Conservation (phyloP, 2,113 vertebrate genomes). For the Onychorhynchus coronatus region DNA sequence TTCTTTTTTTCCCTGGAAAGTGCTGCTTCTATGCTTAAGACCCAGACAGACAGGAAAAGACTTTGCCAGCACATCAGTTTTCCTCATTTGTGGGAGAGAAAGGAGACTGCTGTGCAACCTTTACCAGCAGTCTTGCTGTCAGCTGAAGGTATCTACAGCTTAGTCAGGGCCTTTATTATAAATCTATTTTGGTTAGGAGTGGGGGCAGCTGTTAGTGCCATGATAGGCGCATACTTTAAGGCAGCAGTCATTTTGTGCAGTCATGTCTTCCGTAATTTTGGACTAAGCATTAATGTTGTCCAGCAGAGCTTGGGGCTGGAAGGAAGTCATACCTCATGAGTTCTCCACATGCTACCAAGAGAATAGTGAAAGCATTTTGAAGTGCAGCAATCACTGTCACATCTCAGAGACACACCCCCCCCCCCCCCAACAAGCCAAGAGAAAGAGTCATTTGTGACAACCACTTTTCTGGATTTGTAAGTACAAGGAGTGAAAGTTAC, state of each 20-base stretch:
- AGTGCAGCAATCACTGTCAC: neutral
- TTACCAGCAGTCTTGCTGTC: neutral
- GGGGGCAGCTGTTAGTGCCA: neutral
- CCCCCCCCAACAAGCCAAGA: neutral
- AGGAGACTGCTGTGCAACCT: neutral
- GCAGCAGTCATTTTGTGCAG: neutral
- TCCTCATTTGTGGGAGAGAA: constrained; percentile 62
- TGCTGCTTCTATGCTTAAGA: constrained; percentile 47
- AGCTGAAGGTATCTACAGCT: neutral
- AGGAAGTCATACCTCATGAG: neutral
- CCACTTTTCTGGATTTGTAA: neutral
- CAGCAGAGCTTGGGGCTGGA: neutral
- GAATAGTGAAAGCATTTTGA: neutral
- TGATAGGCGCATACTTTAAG: neutral
- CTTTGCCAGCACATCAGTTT: constrained; percentile 60
- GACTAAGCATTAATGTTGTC: neutral
- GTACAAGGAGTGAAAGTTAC: neutral
- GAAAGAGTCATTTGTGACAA: neutral
- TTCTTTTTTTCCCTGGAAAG: constrained; percentile 29
- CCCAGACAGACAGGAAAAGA: constrained; percentile 57
- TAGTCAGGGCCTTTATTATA: neutral
- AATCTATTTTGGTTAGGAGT: neutral
- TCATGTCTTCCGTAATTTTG: neutral
- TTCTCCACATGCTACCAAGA: neutral
- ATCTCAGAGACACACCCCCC: neutral